Percentiles rank a stretch among this genome's conserved stretches.
These are phyloP conservation scores for Drosophila rufa DNA, from an alignment of 1,140 invertebrate genomes.

Conservation along the genomic window DNA sequence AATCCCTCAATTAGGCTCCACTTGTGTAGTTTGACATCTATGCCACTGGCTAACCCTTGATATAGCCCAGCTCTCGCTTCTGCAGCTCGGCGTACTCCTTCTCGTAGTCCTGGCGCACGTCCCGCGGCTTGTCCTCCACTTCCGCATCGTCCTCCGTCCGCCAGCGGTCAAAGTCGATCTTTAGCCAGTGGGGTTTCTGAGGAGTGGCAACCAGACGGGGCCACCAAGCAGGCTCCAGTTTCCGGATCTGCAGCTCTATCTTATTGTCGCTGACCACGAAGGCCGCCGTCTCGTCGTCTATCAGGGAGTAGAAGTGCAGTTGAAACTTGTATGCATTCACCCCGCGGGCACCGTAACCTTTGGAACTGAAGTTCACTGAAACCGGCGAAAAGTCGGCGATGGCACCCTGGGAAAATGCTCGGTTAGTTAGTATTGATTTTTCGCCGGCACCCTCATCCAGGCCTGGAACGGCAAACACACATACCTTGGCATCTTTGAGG, in stretches of 20 bases:
- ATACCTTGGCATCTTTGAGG: constrained; percentile 89
- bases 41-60: constrained; percentile 87
- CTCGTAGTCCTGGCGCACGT: constrained; percentile 91
- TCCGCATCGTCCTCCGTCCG: constrained; percentile 89
- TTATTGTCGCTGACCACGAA: constrained; percentile 89
- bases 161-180: constrained; percentile 96
- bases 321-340: constrained; percentile 90
- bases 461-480: background rate
- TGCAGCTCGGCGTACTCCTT: constrained; percentile 91
- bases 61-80: constrained; percentile 92
- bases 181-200: constrained; percentile 95
- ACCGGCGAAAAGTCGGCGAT: constrained; percentile 86
- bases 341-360: constrained; percentile 90
- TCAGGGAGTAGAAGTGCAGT: constrained; percentile 89
- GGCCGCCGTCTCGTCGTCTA: constrained; percentile 89
- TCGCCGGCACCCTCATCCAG: background rate
- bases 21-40: background rate
- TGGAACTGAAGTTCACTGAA: constrained; percentile 87
- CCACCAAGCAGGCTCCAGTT: constrained; percentile 91
- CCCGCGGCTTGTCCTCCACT: constrained; percentile 88
- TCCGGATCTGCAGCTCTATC: constrained; percentile 91
- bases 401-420: constrained; percentile 47
- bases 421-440: constrained; percentile 66
- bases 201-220: constrained; percentile 91
- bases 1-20: background rate